These are phyloP conservation scores for Diorhabda carinulata DNA, from an alignment of 1,140 invertebrate genomes.

Conservation along the genomic window DNA sequence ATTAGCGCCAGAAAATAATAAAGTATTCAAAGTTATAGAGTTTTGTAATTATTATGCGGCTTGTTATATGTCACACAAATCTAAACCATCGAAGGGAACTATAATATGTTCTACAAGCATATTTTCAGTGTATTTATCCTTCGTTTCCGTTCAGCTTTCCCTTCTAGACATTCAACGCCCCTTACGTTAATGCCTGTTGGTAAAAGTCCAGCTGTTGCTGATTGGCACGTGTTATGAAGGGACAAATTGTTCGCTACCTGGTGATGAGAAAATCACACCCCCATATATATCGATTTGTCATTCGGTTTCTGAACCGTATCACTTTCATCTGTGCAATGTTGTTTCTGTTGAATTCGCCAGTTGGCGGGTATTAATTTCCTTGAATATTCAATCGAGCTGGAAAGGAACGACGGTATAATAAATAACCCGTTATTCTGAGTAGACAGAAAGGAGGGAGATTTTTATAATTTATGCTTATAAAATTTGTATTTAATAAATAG, in stretches of 20 bases:
- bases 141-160: background rate
- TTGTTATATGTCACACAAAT: no score
- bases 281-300: conserved; percentile 13
- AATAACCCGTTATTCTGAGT: no score
- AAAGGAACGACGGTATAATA: no score
- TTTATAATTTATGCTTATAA: no score
- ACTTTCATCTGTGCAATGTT: background rate
- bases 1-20: no score
- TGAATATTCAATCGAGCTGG: background rate
- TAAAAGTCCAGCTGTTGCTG: conserved; percentile 9
- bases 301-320: background rate
- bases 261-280: conserved; percentile 6
- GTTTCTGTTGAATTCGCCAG: background rate
- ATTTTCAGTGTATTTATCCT: background rate
- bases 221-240: conserved; percentile 9
- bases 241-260: conserved; percentile 15
- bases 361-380: background rate
- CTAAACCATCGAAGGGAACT: no score
- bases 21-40: no score
- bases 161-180: background rate
- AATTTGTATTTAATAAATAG: no score
- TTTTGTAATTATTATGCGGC: no score
- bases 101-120: no score
- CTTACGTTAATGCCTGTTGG: background rate
- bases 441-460: no score